Conservation (phyloP, 2,113 vertebrate species). For the Spilogale gracilis region DNA sequence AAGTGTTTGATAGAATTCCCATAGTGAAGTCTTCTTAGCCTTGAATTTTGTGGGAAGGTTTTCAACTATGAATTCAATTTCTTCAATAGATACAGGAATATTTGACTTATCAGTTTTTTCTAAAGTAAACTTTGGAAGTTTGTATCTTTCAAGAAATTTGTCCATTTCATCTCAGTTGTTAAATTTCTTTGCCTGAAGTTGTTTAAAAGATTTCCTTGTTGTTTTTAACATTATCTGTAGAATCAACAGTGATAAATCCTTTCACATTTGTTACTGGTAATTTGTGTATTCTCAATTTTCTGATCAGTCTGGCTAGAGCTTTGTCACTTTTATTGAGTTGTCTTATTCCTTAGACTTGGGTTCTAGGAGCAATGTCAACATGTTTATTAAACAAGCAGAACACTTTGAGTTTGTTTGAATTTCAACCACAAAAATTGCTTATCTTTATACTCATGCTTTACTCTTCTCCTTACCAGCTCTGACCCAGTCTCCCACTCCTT, state of each 20-base stretch:
- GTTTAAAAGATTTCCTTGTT: neutral
- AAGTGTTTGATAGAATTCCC: neutral
- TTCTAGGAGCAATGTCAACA: neutral
- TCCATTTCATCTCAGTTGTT: neutral
- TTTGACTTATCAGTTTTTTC: neutral
- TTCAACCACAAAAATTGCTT: neutral
- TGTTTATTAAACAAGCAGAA: neutral
- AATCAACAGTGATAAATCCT: neutral
- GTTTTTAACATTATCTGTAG: neutral
- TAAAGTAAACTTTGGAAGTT: neutral
- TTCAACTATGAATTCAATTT: neutral
- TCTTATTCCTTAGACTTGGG: neutral
- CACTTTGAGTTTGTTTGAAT: neutral
- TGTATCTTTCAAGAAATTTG: neutral
- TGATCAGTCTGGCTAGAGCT: neutral
- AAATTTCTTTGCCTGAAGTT: neutral
- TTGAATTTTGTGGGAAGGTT: neutral
- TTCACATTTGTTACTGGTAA: neutral
- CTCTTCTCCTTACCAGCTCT: neutral
- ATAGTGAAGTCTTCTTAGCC: neutral
- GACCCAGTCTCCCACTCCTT: neutral
- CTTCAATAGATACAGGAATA: neutral
- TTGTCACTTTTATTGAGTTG: neutral
- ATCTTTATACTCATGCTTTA: neutral
- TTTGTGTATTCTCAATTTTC: neutral